These are phyloP conservation scores for Eurystomus gularis DNA, from an alignment of 2,113 vertebrate genomes.

Conservation along the genomic window DNA sequence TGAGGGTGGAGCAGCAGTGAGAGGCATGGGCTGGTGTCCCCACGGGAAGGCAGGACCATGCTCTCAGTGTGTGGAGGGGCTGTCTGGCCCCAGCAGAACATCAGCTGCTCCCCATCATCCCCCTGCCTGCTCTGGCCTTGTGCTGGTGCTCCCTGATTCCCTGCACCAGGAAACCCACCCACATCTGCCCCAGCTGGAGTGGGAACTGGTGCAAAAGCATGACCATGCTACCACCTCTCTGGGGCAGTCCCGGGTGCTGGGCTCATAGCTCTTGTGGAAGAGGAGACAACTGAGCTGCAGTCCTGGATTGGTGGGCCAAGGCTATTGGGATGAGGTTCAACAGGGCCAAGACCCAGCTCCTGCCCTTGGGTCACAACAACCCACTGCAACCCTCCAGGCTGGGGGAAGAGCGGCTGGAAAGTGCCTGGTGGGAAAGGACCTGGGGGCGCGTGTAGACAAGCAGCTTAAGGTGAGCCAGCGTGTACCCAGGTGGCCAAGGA, in stretches of 20 bases:
- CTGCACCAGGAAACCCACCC: no score
- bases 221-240: not conserved
- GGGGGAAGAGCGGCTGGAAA: not conserved
- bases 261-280: not conserved
- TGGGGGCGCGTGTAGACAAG: no score
- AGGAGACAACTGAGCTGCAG: not conserved
- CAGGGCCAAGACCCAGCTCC: not conserved
- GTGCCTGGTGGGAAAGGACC: not conserved
- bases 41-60: not conserved
- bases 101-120: not conserved
- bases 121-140: not conserved
- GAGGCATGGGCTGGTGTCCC: not conserved
- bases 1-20: not conserved
- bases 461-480: no score
- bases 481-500: not conserved
- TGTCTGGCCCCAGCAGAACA: not conserved
- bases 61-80: no score
- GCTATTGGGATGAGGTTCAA: not conserved
- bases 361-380: not conserved
- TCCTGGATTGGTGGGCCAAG: no score
- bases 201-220: not conserved
- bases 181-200: rapidly evolving
- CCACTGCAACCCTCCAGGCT: not conserved
- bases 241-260: not conserved
- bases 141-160: not conserved